Percentiles rank a stretch among this genome's conserved stretches.
phyloP scores from a whole-genome alignment of 2,113 vertebrate genomes.

The Ptilonorhynchus violaceus region DNA sequence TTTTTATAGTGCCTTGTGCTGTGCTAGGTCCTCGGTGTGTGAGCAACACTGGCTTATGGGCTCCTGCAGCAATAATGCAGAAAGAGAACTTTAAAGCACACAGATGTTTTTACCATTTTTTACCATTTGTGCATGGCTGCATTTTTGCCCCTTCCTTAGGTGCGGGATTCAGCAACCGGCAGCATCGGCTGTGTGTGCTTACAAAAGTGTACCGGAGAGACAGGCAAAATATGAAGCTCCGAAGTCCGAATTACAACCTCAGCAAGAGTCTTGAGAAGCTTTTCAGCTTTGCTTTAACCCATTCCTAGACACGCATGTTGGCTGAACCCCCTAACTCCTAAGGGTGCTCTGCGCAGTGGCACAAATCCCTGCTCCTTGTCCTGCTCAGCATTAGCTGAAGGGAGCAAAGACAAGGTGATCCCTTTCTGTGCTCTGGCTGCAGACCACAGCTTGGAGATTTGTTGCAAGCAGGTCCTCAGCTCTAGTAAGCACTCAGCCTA shows the following conservation, averaged over 20 bases:
- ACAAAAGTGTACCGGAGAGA: neutral
- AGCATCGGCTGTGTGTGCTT: neutral
- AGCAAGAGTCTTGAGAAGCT: neutral
- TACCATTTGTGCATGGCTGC: neutral
- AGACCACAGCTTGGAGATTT: neutral
- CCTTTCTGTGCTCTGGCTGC: neutral
- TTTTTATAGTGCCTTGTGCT: neutral
- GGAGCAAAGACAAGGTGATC: neutral
- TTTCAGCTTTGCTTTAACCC: neutral
- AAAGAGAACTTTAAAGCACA: neutral
- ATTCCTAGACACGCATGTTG: neutral
- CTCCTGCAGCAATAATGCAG: neutral
- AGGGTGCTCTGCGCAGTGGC: neutral
- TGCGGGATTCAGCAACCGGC: neutral
- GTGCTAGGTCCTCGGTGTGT: neutral
- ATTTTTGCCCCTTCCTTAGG: neutral
- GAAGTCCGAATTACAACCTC: neutral
- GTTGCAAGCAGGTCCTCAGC: neutral
- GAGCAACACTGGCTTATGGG: neutral
- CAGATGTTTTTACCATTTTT: too few relatives aligned
- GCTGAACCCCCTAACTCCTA: neutral
- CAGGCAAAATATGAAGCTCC: neutral
- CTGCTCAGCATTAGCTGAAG: neutral
- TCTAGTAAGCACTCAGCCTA: neutral
- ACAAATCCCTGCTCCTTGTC: fast-evolving